These are phyloP conservation scores for Neocrepidodera transversa DNA, from an alignment of 2,888 invertebrate genomes.

Conservation along the genomic window DNA sequence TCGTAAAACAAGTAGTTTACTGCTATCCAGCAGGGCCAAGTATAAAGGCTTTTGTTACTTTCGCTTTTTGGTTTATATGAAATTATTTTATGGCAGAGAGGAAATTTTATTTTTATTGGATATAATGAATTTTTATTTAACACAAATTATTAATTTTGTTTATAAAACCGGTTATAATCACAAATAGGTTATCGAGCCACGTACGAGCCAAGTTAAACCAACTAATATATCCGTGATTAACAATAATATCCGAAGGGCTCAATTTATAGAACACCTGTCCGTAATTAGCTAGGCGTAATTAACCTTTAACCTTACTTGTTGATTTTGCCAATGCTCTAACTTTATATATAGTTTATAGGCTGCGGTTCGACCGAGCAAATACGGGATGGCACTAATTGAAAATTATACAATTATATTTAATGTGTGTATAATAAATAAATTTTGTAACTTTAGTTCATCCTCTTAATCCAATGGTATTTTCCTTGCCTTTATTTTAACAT, in stretches of 20 bases:
- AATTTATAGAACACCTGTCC: slow-evolving; percentile 56
- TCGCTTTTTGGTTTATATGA: slow-evolving; percentile 16
- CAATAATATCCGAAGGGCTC: slow-evolving; percentile 53
- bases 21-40: slow-evolving; percentile 10
- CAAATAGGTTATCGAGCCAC: slow-evolving; percentile 39
- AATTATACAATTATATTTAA: no score
- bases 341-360: slow-evolving; percentile 25
- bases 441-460: no score
- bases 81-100: slow-evolving; percentile 13
- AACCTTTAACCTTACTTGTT: slow-evolving; percentile 52
- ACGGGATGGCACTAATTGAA: background rate
- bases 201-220: slow-evolving; percentile 31
- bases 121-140: no score
- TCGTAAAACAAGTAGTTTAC: slow-evolving; percentile 44
- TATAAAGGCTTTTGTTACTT: slow-evolving; percentile 8
- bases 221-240: slow-evolving; percentile 53
- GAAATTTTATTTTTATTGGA: background rate
- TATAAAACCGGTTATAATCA: slow-evolving; percentile 29
- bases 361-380: background rate
- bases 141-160: slow-evolving; percentile 9
- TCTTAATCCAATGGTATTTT: no score
- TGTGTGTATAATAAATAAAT: no score
- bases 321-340: slow-evolving; percentile 50
- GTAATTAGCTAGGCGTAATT: slow-evolving; percentile 55
- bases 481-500: no score